Evolutionary conservation across 2,888 invertebrate species (phyloP).

Genomic region (Brachyopa scutellaris): DNA sequence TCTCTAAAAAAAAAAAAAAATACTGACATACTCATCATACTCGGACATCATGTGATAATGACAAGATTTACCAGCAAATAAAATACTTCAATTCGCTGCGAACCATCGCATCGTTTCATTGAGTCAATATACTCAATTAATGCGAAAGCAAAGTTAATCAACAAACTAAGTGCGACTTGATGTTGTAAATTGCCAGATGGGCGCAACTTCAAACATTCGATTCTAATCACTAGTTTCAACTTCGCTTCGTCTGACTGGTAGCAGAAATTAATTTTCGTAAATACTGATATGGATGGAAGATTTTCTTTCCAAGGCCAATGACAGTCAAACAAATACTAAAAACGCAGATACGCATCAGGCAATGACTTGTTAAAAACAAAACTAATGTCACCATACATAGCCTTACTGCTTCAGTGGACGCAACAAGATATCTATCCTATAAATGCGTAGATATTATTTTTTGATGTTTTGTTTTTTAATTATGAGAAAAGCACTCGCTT

Average conservation of each 20-base stretch:
- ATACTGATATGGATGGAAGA: too few species aligned
- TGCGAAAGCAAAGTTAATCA: too few species aligned
- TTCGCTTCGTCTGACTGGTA: neutral
- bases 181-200: neutral
- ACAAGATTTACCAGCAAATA: too few species aligned
- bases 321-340: too few species aligned
- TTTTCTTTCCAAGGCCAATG: too few species aligned
- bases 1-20: too few species aligned
- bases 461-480: neutral
- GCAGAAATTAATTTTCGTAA: neutral
- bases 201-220: neutral
- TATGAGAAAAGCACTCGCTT: neutral
- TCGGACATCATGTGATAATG: too few species aligned
- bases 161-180: neutral
- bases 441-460: neutral
- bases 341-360: too few species aligned
- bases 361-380: constrained; percentile 27
- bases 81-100: too few species aligned
- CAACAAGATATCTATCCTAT: constrained; percentile 21
- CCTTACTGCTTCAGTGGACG: constrained; percentile 29
- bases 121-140: too few species aligned
- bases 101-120: too few species aligned
- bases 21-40: too few species aligned
- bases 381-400: constrained; percentile 11
- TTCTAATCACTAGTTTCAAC: neutral